Percentiles rank a stretch among this genome's conserved stretches.
Conservation (phyloP, 2,113 vertebrate species). For the Nerophis lumbriciformis region DNA sequence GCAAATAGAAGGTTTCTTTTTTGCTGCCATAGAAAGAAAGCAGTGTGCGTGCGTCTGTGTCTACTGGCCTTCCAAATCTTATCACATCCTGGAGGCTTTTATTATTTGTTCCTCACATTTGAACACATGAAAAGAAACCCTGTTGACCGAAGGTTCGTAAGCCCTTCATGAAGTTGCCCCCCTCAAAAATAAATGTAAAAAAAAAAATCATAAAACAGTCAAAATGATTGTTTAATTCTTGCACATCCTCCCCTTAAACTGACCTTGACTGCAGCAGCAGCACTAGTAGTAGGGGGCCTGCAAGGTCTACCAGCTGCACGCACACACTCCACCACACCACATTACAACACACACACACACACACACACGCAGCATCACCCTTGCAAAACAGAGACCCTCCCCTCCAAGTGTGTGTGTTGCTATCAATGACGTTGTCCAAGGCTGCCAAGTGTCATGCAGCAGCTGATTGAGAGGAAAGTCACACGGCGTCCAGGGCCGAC, state of each 20-base stretch:
- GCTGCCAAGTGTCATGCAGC: slow-evolving; percentile 70
- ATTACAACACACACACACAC: neutral
- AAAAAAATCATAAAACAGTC: no score
- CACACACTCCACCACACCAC: slow-evolving; percentile 3
- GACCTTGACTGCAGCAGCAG: slow-evolving; percentile 49
- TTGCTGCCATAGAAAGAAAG: slow-evolving; percentile 64
- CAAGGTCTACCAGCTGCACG: slow-evolving; percentile 52
- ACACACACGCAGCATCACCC: slow-evolving; percentile 2
- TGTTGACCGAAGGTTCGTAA: slow-evolving; percentile 33
- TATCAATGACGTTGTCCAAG: slow-evolving; percentile 80
- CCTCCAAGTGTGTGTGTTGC: slow-evolving; percentile 35
- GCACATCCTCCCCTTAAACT: slow-evolving; percentile 14
- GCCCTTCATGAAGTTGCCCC: no score
- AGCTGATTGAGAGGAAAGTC: slow-evolving; percentile 78
- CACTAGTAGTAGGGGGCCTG: slow-evolving; percentile 23
- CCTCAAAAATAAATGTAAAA: no score
- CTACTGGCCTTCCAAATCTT: slow-evolving; percentile 42
- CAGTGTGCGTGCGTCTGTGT: slow-evolving; percentile 42
- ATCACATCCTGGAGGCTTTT: slow-evolving; percentile 47
- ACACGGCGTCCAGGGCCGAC: slow-evolving; percentile 69
- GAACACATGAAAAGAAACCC: slow-evolving; percentile 31
- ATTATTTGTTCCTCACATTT: slow-evolving; percentile 64
- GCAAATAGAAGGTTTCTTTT: slow-evolving; percentile 66
- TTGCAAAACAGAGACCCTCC: neutral
- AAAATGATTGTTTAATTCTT: slow-evolving; percentile 31